Evolutionary conservation across 2,888 invertebrate species (phyloP).

Genomic region (Leptinotarsa rubiginosa): DNA sequence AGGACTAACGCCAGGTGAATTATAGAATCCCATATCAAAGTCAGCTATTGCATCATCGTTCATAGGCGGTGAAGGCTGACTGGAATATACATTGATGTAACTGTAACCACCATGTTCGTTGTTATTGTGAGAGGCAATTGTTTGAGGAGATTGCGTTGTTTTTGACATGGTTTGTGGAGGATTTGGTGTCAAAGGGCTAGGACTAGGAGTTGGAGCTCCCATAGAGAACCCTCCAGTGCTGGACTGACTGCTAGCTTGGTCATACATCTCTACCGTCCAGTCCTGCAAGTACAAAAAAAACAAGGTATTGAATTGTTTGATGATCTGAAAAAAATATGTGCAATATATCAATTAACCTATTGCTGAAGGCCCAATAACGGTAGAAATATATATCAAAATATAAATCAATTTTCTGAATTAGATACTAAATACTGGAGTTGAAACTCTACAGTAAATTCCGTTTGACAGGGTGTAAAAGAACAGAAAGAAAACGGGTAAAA

Average conservation of each 20-base stretch:
- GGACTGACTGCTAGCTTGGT: conserved; percentile 67
- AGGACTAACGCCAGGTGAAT: conserved; percentile 61
- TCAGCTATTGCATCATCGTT: conserved; percentile 62
- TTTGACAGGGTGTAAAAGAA: too few species aligned
- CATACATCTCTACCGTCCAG: conserved; percentile 64
- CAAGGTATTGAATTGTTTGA: neutral
- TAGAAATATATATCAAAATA: too few species aligned
- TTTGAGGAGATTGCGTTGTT: conserved; percentile 48
- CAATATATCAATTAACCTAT: neutral
- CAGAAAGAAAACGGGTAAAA: too few species aligned
- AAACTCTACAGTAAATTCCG: too few species aligned
- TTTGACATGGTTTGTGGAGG: conserved; percentile 44
- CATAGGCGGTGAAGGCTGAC: conserved; percentile 62
- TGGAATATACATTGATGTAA: conserved; percentile 55
- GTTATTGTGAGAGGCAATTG: conserved; percentile 37
- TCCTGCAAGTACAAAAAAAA: conserved; percentile 55
- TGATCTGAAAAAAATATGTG: neutral
- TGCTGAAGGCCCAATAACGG: too few species aligned
- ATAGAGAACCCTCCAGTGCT: conserved; percentile 62
- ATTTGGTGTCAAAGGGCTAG: conserved; percentile 58
- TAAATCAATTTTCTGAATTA: too few species aligned
- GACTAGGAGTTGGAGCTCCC: conserved; percentile 62
- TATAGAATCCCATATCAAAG: conserved; percentile 58
- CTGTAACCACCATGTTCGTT: conserved; percentile 52
- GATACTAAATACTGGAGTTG: too few species aligned